Conservation (phyloP, 2,797 vertebrate species). For the Acrossocheilus fasciatus region DNA sequence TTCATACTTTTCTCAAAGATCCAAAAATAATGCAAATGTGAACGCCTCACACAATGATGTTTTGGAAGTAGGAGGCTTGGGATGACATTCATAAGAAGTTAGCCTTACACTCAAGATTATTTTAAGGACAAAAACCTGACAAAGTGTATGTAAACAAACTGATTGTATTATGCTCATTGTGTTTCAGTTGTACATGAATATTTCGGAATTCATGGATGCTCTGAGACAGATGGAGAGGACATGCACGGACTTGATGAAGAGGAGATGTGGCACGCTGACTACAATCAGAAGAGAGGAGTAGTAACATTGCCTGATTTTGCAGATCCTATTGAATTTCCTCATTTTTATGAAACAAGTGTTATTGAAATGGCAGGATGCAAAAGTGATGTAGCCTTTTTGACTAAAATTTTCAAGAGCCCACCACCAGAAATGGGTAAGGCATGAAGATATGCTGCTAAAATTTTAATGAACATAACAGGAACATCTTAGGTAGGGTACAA, state of each 20-base stretch:
- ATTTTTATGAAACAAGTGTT: fast-evolving
- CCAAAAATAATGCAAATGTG: not conserved
- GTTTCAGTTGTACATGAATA: slow-evolving; percentile 1
- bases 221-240: slow-evolving; percentile 39
- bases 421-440: slow-evolving; percentile 33
- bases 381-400: not conserved
- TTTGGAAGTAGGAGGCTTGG: not conserved
- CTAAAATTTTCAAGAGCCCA: not conserved
- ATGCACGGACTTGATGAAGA: slow-evolving; percentile 11
- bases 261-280: slow-evolving; percentile 16
- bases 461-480: too few relatives aligned
- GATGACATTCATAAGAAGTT: too few relatives aligned
- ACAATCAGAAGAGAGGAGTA: not conserved
- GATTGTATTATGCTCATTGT: not conserved
- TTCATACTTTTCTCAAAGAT: not conserved
- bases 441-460: not conserved
- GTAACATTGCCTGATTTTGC: not conserved
- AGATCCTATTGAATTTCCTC: not conserved
- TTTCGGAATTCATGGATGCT: not conserved
- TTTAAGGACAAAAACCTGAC: too few relatives aligned
- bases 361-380: not conserved
- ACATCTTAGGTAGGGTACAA: not conserved
- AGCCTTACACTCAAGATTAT: too few relatives aligned
- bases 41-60: not conserved
- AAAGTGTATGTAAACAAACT: too few relatives aligned